Percentiles rank a stretch among this genome's conserved stretches.
phyloP scores from a whole-genome alignment of 2,888 invertebrate species.

The Pocota personata region DNA sequence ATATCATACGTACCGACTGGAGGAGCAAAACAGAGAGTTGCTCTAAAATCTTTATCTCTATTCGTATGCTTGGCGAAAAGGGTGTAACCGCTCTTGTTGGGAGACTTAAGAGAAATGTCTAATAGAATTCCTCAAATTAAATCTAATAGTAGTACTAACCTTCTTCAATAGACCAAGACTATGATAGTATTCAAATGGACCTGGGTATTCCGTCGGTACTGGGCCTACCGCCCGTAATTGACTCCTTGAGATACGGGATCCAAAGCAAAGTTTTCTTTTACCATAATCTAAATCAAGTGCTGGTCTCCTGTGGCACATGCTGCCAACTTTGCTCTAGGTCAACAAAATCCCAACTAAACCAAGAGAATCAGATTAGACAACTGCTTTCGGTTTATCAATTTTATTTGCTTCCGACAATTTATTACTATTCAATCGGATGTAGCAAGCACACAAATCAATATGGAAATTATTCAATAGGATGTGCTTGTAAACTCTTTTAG shows the following conservation, averaged over 20 bases:
- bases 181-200: constrained; percentile 77
- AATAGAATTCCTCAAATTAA: background rate
- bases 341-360: constrained; percentile 33
- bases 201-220: constrained; percentile 73
- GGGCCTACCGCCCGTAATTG: background rate
- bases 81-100: constrained; percentile 79
- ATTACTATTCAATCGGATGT: constrained; percentile 23
- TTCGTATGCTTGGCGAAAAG: constrained; percentile 78
- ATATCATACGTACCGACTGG: constrained; percentile 79
- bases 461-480: background rate
- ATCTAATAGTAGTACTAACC: constrained; percentile 66
- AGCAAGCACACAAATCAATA: constrained; percentile 26
- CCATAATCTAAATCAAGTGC: background rate
- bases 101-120: constrained; percentile 75
- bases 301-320: background rate
- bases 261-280: constrained; percentile 40
- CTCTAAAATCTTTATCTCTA: constrained; percentile 71
- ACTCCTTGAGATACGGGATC: constrained; percentile 37
- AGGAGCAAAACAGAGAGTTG: constrained; percentile 64
- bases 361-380: background rate
- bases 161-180: constrained; percentile 75
- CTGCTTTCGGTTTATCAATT: background rate
- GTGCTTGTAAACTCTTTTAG: background rate
- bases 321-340: constrained; percentile 29
- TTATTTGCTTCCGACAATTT: background rate